phyloP scores from a whole-genome alignment of 2,113 vertebrate genomes.

The Rana temporaria region DNA sequence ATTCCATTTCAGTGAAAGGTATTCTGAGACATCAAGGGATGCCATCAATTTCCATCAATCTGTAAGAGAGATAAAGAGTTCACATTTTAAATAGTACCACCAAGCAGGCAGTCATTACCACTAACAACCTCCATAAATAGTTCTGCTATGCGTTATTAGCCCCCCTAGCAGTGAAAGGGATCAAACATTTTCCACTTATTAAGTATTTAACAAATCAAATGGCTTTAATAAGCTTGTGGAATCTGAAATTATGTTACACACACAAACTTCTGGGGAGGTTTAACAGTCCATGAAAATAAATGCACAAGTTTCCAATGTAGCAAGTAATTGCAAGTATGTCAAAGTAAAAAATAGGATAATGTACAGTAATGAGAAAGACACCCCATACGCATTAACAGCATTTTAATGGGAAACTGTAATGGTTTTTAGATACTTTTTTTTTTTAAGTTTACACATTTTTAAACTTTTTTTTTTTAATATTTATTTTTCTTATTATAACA shows the following conservation, averaged over 20 bases:
- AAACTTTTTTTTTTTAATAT: too few relatives aligned
- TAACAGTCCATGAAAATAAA: conserved; percentile 6
- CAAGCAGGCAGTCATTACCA: conserved; percentile 55
- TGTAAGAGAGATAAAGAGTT: conserved; percentile 79
- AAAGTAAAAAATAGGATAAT: not conserved
- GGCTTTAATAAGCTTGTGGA: conserved; percentile 59
- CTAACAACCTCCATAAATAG: conserved; percentile 26
- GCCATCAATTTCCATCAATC: conserved; percentile 73
- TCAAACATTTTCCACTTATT: conserved; percentile 51
- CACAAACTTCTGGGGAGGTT: conserved; percentile 21
- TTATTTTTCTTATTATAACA: too few relatives aligned
- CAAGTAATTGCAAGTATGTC: not conserved
- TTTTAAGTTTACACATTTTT: too few relatives aligned
- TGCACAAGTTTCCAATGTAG: not conserved
- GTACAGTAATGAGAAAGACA: not conserved
- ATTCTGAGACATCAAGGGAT: conserved; percentile 58
- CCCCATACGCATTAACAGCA: too few relatives aligned
- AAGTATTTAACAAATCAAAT: conserved; percentile 58
- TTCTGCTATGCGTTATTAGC: conserved; percentile 5
- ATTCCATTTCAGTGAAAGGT: conserved; percentile 62
- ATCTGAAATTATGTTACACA: conserved; percentile 57
- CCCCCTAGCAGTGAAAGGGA: conserved; percentile 21
- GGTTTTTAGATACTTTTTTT: too few relatives aligned
- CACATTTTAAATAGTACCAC: conserved; percentile 78
- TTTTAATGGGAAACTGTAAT: too few relatives aligned